Evolutionary conservation across 2,113 vertebrate genomes (phyloP), one percentile per base, ranked within the genome.

Genomic region (Nesogale talazaci): DNA sequence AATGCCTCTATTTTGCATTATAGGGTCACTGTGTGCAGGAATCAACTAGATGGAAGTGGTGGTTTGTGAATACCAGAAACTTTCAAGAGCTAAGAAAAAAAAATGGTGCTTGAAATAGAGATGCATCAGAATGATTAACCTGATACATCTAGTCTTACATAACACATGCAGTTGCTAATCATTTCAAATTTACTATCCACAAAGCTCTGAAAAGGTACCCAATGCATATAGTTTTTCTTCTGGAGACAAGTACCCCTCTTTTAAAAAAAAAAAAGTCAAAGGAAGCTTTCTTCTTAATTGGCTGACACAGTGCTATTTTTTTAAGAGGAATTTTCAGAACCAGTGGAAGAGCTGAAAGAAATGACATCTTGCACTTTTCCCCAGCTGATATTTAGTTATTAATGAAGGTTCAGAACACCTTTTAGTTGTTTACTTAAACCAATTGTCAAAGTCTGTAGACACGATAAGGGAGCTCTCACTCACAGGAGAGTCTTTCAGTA

Each of bases 281-380:
- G 72, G 94, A 94, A 92, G 4, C 52, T 88, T 92, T 22, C 27
- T 40, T 52, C 25, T 87, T 95, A 88, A 83, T 88, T 94, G 70
- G 82, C 36, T 87, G 42, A 79, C 67, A 89, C 67, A 89, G 79
- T 20, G 40, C 34, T 86, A 78, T 38, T 86, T 1, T 86, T 74
- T 36, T 77, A 74, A 91, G 36, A 31, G 59, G 20, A 90, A 14
- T 88, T 95, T 95, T 95, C 79, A 83, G 84, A 75, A 27, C 22
- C 42, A 76, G 16, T 87, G 34, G 70, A 31, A 42, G 74, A 52
- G 23, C 46, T 91, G 46, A 31, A 70, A 87, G 63, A 86, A 91
- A 36, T 92, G 72, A 31, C 63, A 82, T 79, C 17, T 16, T 80
- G 27, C 69, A n/a, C 42, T 46, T 90, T 85, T n/a, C 19, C 31